Conservation (phyloP, 23 tunicate species). For the Corella eumyota region DNA sequence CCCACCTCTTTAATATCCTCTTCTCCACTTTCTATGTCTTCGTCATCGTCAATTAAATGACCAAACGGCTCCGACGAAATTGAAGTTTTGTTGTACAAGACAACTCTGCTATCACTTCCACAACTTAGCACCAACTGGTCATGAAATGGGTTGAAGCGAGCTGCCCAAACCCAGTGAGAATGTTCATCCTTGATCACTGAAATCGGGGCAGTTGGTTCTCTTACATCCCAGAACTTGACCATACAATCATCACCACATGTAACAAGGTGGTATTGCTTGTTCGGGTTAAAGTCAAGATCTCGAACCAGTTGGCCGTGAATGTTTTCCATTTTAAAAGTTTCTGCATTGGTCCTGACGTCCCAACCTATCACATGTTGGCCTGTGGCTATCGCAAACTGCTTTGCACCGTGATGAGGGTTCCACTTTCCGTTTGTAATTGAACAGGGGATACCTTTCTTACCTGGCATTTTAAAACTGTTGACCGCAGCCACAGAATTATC, state of each 20-base stretch:
- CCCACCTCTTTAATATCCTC: slow-evolving; percentile 4
- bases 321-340: slow-evolving; percentile 50
- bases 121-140: slow-evolving; percentile 88
- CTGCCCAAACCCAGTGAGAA: slow-evolving; percentile 89
- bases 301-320: slow-evolving; percentile 67
- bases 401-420: slow-evolving; percentile 91
- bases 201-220: slow-evolving; percentile 35
- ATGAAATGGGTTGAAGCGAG: slow-evolving; percentile 88
- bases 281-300: slow-evolving; percentile 90
- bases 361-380: slow-evolving; percentile 40
- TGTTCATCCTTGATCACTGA: slow-evolving; percentile 44
- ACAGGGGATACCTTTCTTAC: slow-evolving; percentile 40
- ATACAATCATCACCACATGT: slow-evolving; percentile 86
- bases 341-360: slow-evolving; percentile 62
- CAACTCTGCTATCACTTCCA: slow-evolving; percentile 80
- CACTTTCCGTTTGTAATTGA: slow-evolving; percentile 53
- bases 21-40: slow-evolving; percentile 5
- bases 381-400: slow-evolving; percentile 69
- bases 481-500: slow-evolving; percentile 11
- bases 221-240: slow-evolving; percentile 82
- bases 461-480: slow-evolving; percentile 20
- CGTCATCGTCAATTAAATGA: slow-evolving; percentile 40
- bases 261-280: slow-evolving; percentile 73
- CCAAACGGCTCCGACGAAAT: slow-evolving; percentile 77
- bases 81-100: slow-evolving; percentile 61